These are phyloP conservation scores for Corythoichthys haematopterus DNA, from an alignment of 2,113 vertebrate species.

Conservation along the genomic window DNA sequence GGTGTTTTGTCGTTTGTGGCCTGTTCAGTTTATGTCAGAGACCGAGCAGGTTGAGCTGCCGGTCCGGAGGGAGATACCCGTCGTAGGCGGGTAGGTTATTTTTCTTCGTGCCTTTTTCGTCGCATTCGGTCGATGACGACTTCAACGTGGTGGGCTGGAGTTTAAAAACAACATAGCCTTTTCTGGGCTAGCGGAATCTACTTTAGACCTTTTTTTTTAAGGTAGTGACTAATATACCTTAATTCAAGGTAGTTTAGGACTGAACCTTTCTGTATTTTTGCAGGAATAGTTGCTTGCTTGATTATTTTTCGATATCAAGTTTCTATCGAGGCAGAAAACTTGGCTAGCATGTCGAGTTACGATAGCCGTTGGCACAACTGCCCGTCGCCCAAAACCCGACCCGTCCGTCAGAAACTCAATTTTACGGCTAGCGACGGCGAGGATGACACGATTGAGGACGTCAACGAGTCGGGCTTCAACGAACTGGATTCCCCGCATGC, in stretches of 20 bases:
- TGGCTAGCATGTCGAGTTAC: conserved; percentile 59
- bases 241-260: neutral
- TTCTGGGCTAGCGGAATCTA: neutral
- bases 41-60: neutral
- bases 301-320: conserved; percentile 12
- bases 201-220: neutral
- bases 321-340: neutral
- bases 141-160: neutral
- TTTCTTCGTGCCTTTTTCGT: neutral
- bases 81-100: neutral
- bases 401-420: conserved; percentile 80
- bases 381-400: conserved; percentile 56
- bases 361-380: conserved; percentile 62
- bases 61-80: neutral
- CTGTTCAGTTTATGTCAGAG: neutral
- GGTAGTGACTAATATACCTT: neutral
- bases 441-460: conserved; percentile 81
- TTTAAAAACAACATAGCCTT: neutral
- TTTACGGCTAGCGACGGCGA: conserved; percentile 83
- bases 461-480: conserved; percentile 90
- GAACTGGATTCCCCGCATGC: conserved; percentile 86
- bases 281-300: neutral
- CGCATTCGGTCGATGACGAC: neutral
- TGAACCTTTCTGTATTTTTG: neutral
- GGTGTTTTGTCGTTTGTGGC: neutral